Conservation (phyloP, 1,140 invertebrate genomes). For the Ericerus pela region DNA sequence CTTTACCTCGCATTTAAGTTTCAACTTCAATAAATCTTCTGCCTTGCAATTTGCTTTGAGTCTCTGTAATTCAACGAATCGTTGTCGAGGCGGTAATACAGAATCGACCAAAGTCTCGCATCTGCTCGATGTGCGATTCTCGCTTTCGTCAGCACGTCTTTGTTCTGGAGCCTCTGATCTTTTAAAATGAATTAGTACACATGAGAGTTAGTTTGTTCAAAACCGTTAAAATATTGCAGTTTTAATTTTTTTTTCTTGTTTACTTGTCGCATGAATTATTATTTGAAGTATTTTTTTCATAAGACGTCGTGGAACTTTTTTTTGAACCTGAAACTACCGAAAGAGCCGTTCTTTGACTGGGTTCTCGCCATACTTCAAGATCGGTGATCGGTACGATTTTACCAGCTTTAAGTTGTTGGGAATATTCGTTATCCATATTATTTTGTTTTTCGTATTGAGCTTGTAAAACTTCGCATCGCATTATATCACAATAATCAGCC, state of each 20-base stretch:
- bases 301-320: background rate
- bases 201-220: background rate
- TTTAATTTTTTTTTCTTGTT: background rate
- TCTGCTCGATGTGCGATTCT: constrained; percentile 33
- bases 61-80: constrained; percentile 48
- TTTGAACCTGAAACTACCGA: background rate
- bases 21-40: constrained; percentile 58
- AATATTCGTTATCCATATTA: constrained; percentile 15
- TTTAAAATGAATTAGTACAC: constrained; percentile 10
- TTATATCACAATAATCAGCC: constrained; percentile 87
- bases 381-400: constrained; percentile 46
- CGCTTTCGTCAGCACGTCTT: constrained; percentile 22
- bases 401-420: background rate
- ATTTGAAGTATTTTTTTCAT: background rate
- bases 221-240: background rate
- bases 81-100: constrained; percentile 44
- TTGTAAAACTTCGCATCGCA: constrained; percentile 76
- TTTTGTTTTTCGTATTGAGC: constrained; percentile 39
- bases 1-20: constrained; percentile 45
- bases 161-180: constrained; percentile 21
- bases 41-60: constrained; percentile 66
- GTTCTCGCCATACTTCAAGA: constrained; percentile 58
- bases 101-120: constrained; percentile 43
- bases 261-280: constrained; percentile 3
- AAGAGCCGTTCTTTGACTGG: constrained; percentile 27